These are phyloP conservation scores for Ascidia mentula DNA, from an alignment of 23 tunicate species.

Conservation along the genomic window DNA sequence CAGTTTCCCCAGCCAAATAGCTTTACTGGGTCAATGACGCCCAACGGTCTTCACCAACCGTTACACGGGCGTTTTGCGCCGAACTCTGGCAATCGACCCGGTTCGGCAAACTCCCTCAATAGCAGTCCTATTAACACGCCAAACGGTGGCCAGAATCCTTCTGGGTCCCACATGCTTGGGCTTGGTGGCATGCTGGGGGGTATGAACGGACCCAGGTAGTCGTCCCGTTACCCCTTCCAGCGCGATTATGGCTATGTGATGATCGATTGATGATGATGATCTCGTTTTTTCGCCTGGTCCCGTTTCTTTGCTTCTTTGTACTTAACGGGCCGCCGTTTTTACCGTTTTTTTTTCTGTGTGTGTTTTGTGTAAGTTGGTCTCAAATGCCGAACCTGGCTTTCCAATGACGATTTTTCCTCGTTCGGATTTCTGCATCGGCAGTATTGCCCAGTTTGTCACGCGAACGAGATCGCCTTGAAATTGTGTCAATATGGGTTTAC, in stretches of 20 bases:
- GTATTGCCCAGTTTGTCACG: too few relatives aligned
- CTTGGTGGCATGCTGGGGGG: conserved; percentile 27
- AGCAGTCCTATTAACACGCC: conserved; percentile 69
- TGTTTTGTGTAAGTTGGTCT: not conserved
- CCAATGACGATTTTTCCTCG: too few relatives aligned
- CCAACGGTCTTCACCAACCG: not conserved
- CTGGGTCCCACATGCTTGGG: conserved; percentile 29
- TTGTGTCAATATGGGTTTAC: too few relatives aligned
- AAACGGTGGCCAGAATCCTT: conserved; percentile 37
- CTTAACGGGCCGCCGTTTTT: not conserved
- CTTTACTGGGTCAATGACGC: not conserved
- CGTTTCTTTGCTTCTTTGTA: not conserved
- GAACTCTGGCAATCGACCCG: conserved; percentile 45
- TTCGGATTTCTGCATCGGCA: too few relatives aligned
- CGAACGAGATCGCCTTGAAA: too few relatives aligned
- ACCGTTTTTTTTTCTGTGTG: not conserved
- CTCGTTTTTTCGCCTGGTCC: conserved; percentile 14
- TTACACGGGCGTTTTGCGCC: conserved; percentile 35
- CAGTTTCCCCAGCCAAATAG: conserved; percentile 15
- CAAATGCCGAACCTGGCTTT: too few relatives aligned
- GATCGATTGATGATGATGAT: not conserved
- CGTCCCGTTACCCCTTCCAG: not conserved
- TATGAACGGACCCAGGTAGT: conserved; percentile 69
- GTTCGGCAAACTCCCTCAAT: conserved; percentile 55
- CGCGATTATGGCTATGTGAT: too few relatives aligned